Evolutionary conservation across 2,113 vertebrate species (phyloP), one percentile per base, ranked within the genome.

Genomic region (Brachyistius frenatus): DNA sequence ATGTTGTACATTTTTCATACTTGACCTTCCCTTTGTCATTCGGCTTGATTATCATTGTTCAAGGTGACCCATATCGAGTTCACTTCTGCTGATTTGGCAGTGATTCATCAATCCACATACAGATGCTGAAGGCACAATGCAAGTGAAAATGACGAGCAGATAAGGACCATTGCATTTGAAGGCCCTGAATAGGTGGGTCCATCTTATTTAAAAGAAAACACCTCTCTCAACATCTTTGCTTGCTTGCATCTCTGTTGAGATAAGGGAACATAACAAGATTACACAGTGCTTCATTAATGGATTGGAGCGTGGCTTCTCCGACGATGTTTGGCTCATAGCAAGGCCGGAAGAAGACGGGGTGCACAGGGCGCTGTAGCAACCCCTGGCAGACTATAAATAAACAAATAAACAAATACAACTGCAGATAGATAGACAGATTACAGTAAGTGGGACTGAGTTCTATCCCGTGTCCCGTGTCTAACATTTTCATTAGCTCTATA

Each of bases 261-360:
- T 78, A 55, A 84, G 44, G 9, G 50, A 78, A 58, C 35, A 66
- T 9, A 36, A 62, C 11, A 66, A 52, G 64, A 83, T 78, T 63
- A 78, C 32, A 65, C 62, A 37, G 37, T n/a, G 7, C 15, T 60
- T 80, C 47, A 61, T 85, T 85, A 86, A 67, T 53, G 73, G 56
- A 23, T 23, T 82, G 73, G 16, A 56, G 47, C 30, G 9, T 62
- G 44, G 23, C 15, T 62, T 2, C 1, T 47, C 46, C 35, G 50
- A 52, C 62, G 52, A 54, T 39, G 35, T 63, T 66, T 46, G 39
- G 35, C 76, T n/a, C 23, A 23, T 23, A 23, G 23, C 23, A 23
- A 23, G 23, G 23, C 23, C 23, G 23, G 23, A 23, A 23, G 23
- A 23, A 23, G 23, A 23, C 1, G 23, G 23, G 23, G 23, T 23